Evolutionary conservation across 2,888 invertebrate species (phyloP).

Genomic region (Thera obeliscata): DNA sequence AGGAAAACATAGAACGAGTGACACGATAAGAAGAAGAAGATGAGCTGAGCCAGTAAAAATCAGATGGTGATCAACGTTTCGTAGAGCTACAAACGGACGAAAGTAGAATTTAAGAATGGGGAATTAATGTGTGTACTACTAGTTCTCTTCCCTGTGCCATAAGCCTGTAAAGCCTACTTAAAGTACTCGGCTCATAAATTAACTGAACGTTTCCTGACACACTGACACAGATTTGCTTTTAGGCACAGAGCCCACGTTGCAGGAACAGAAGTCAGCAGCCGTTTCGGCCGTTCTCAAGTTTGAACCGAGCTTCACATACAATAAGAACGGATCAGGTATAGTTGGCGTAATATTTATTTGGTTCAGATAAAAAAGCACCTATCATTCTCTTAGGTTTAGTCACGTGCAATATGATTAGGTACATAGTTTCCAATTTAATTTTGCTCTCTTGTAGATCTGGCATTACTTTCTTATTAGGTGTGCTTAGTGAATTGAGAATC

Average conservation of each 20-base stretch:
- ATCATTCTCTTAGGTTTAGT: background rate
- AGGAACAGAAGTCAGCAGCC: conserved; percentile 57
- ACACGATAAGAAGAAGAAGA: too few species aligned
- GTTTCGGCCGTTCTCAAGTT: conserved; percentile 50
- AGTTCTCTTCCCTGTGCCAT: conserved; percentile 23
- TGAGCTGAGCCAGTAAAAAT: too few species aligned
- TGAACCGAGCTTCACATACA: conserved; percentile 28
- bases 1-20: too few species aligned
- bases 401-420: too few species aligned
- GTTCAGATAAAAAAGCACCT: background rate
- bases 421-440: too few species aligned
- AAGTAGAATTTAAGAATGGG: too few species aligned
- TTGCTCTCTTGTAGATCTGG: too few species aligned
- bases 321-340: conserved; percentile 42
- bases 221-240: conserved; percentile 56
- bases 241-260: conserved; percentile 57
- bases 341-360: background rate
- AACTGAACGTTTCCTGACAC: conserved; percentile 45
- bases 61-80: too few species aligned
- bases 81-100: too few species aligned
- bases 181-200: conserved; percentile 57
- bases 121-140: background rate
- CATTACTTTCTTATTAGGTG: too few species aligned
- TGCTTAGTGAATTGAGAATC: too few species aligned
- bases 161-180: conserved; percentile 37